Evolutionary conservation across 2,113 vertebrate genomes (phyloP).

Genomic region (Ardeotis arabs): DNA sequence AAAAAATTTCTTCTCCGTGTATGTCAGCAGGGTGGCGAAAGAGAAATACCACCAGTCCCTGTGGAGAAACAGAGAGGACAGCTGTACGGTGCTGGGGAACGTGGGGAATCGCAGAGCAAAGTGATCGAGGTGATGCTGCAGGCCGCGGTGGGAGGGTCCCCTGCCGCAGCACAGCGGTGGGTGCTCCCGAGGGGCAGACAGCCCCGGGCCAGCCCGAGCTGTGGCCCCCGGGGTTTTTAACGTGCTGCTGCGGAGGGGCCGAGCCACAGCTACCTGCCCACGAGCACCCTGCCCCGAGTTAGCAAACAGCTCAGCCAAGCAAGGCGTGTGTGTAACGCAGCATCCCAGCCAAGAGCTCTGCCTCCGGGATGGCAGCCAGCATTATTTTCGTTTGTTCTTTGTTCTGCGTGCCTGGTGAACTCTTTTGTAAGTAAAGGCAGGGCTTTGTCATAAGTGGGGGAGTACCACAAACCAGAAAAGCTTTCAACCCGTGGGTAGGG

Average conservation of each 20-base stretch:
- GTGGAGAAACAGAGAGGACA: neutral
- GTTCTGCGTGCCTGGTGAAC: neutral
- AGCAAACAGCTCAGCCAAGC: neutral
- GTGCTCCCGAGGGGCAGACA: neutral
- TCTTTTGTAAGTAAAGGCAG: neutral
- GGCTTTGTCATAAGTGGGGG: neutral
- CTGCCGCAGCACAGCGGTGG: no score
- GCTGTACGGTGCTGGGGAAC: rapidly evolving
- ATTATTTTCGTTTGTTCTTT: neutral
- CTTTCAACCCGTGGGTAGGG: neutral
- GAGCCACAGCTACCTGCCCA: neutral
- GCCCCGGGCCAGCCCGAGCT: neutral
- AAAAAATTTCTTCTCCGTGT: neutral
- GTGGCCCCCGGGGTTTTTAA: neutral
- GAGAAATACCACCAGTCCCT: neutral
- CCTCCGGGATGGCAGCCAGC: neutral
- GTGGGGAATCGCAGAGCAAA: neutral
- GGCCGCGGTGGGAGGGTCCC: neutral
- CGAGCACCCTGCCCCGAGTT: neutral
- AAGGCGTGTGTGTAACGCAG: rapidly evolving
- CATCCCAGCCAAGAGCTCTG: neutral
- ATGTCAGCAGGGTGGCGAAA: neutral
- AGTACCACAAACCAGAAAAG: neutral
- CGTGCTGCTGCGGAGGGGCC: neutral
- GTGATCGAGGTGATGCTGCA: neutral